Percentiles rank a stretch among this genome's conserved stretches.
These are phyloP conservation scores for Ophioninae sp. DNA, from an alignment of 2,888 invertebrate species.

Conservation along the genomic window DNA sequence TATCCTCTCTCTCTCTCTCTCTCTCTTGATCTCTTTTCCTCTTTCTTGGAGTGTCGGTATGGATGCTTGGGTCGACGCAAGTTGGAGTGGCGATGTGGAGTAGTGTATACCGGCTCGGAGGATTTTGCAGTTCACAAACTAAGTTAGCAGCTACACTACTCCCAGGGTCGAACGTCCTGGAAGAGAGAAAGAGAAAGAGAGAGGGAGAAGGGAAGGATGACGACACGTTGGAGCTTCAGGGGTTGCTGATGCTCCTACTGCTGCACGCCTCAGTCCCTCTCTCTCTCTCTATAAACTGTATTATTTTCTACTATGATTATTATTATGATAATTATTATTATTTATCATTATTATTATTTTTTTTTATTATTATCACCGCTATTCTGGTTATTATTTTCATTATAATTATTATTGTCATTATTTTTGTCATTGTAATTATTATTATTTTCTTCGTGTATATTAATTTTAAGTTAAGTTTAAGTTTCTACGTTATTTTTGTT, in stretches of 20 bases:
- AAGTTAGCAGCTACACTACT: constrained; percentile 77
- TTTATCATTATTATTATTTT: too few relatives aligned
- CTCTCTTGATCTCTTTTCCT: constrained; percentile 4
- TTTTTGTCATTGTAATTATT: too few relatives aligned
- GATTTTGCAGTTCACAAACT: constrained; percentile 80
- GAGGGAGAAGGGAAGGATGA: constrained; percentile 17
- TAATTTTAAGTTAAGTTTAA: too few relatives aligned
- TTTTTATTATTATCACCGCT: too few relatives aligned
- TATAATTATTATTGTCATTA: too few relatives aligned
- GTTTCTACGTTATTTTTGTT: too few relatives aligned
- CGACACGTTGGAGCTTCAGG: constrained; percentile 45
- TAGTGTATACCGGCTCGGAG: constrained; percentile 71
- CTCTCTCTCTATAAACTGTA: constrained; percentile 1
- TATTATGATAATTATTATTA: too few relatives aligned
- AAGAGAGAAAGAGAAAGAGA: constrained; percentile 40
- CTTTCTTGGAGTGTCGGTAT: constrained; percentile 32
- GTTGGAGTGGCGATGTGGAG: constrained; percentile 21
- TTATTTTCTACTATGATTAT: too few relatives aligned
- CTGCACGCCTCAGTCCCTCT: constrained; percentile 38
- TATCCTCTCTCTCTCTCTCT: constrained; percentile 21
- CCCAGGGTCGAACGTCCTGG: constrained; percentile 59
- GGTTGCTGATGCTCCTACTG: constrained; percentile 49
- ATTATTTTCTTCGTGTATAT: too few relatives aligned
- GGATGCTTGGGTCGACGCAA: constrained; percentile 34
- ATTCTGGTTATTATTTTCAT: too few relatives aligned